Conservation (phyloP, 2,113 vertebrate species). For the Aptenodytes forsteri region DNA sequence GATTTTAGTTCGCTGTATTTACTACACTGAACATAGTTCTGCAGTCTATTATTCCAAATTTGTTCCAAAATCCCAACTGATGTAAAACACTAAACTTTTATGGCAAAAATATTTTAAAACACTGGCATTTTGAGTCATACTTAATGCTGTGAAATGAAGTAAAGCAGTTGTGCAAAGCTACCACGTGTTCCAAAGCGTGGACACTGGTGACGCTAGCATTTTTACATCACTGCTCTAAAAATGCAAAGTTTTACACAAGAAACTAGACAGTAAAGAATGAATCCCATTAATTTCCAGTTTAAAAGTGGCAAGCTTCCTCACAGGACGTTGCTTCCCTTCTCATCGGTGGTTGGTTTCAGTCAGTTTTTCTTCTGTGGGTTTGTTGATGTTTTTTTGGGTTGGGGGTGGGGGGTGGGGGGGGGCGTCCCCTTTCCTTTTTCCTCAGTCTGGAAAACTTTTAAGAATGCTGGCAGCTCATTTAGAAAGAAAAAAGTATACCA, state of each 20-base stretch:
- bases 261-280: neutral
- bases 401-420: fast-evolving
- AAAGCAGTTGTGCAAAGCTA: neutral
- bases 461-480: neutral
- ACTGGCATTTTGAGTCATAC: neutral
- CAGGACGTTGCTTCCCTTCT: neutral
- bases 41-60: neutral
- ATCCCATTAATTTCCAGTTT: neutral
- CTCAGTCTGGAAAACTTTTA: neutral
- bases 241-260: neutral
- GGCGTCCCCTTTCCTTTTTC: neutral
- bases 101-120: neutral
- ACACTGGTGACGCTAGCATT: neutral
- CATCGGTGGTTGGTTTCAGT: neutral
- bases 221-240: neutral
- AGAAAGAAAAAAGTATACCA: neutral
- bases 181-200: neutral
- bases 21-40: neutral
- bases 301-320: neutral
- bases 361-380: neutral
- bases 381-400: neutral
- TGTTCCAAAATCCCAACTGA: neutral
- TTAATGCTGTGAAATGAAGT: neutral
- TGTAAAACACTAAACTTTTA: neutral
- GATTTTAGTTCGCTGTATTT: neutral